Percentiles rank a stretch among this genome's conserved stretches.
These are phyloP conservation scores for Silurus lanzhouensis DNA, from an alignment of 2,797 vertebrate species.

Conservation along the genomic window DNA sequence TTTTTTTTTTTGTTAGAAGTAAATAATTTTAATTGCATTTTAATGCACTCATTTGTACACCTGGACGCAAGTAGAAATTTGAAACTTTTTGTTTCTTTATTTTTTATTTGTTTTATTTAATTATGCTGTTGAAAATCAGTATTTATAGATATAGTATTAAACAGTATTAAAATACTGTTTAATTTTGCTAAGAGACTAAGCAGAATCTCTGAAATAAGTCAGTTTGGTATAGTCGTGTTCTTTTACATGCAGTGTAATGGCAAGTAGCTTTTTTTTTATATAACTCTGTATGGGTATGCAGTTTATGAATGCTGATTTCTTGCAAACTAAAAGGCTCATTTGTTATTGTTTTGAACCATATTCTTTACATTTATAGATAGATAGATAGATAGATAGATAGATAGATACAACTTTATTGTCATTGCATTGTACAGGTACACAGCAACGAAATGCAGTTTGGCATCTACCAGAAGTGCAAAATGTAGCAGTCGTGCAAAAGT, in stretches of 20 bases:
- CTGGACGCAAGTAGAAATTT: neutral
- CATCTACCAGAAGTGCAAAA: no score
- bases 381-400: no score
- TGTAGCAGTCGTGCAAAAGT: no score
- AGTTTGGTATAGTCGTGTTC: neutral
- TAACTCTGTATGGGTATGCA: neutral
- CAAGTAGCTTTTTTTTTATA: neutral
- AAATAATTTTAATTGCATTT: neutral
- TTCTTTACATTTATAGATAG: neutral
- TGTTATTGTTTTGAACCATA: neutral
- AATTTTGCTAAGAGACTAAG: neutral
- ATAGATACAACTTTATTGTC: no score
- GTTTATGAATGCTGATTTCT: neutral
- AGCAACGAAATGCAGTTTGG: no score
- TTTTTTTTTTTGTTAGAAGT: neutral
- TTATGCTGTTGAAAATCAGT: no score
- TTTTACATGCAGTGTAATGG: neutral
- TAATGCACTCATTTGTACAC: neutral
- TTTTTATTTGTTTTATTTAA: no score
- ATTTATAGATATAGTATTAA: no score
- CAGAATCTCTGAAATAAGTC: neutral
- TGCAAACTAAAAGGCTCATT: neutral
- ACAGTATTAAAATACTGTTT: neutral
- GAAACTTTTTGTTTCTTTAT: no score
- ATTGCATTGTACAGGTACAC: no score